A percentile compares a stretch with the other conserved stretches of the same genome.
Conservation (phyloP, 2,797 vertebrate genomes). For the Centropyge bicolor region DNA sequence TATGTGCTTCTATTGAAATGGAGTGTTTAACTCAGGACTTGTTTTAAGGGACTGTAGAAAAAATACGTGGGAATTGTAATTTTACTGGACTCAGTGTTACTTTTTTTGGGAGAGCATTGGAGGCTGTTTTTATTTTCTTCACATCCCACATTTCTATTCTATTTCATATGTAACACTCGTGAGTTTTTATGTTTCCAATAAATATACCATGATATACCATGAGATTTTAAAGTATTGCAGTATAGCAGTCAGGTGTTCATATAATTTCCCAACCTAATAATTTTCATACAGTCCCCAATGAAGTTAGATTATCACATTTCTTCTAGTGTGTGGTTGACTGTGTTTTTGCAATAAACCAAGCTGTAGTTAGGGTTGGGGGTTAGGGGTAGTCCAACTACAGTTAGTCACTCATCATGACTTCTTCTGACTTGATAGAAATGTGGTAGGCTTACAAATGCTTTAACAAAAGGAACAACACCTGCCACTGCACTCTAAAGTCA, state of each 20-base stretch:
- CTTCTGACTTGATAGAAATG: neutral
- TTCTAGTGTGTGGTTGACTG: neutral
- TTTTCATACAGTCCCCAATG: neutral
- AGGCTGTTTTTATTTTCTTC: no score
- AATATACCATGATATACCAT: neutral
- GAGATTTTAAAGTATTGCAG: neutral
- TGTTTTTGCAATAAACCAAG: neutral
- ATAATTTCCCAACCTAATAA: neutral
- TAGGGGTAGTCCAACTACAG: neutral
- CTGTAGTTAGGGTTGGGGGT: no score
- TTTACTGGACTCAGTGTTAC: neutral
- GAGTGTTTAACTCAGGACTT: no score
- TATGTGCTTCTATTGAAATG: no score
- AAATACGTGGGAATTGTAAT: no score
- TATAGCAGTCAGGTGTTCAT: no score
- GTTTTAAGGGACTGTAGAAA: no score
- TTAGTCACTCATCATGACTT: neutral
- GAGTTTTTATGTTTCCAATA: neutral
- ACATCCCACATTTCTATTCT: neutral
- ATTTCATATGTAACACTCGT: neutral
- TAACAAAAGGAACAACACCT: neutral
- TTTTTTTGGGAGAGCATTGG: neutral
- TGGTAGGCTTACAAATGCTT: neutral
- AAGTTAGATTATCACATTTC: neutral
- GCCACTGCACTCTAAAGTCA: conserved; percentile 2